phyloP scores from a whole-genome alignment of 1,140 invertebrate species.

The Sitobion miscanthi region DNA sequence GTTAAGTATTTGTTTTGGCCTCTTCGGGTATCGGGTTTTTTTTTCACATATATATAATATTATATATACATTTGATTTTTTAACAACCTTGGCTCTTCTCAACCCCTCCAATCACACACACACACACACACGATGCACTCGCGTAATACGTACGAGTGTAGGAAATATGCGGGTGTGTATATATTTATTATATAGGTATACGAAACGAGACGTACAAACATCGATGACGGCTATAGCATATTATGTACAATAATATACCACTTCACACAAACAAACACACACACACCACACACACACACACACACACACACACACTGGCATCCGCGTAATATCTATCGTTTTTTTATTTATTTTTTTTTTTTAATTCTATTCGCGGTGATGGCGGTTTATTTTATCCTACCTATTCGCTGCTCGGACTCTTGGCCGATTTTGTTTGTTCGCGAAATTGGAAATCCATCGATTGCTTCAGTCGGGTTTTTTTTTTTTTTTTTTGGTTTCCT shows the following conservation, averaged over 20 bases:
- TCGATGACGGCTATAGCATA: not conserved
- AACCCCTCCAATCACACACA: not conserved
- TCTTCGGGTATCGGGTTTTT: not conserved
- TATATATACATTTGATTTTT: not conserved
- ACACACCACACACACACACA: not conserved
- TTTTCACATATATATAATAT: not conserved
- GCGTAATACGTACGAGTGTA: not conserved
- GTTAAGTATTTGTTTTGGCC: slow-evolving; percentile 35
- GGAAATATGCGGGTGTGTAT: not conserved
- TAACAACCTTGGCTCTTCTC: not conserved
- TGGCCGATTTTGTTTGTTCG: not conserved
- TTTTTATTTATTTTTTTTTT: not conserved
- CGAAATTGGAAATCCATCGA: not conserved
- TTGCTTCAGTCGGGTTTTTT: not conserved
- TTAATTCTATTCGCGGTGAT: not conserved
- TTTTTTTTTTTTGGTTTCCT: not conserved
- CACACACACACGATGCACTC: not conserved
- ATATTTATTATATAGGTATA: not conserved
- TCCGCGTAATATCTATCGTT: not conserved
- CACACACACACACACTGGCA: not conserved
- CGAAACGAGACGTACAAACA: not conserved
- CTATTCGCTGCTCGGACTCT: not conserved
- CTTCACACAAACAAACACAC: not conserved
- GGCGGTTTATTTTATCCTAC: not conserved
- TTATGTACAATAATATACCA: not conserved